Evolutionary conservation across 2,888 invertebrate genomes (phyloP).

Genomic region (Stenotaenia linearis): DNA sequence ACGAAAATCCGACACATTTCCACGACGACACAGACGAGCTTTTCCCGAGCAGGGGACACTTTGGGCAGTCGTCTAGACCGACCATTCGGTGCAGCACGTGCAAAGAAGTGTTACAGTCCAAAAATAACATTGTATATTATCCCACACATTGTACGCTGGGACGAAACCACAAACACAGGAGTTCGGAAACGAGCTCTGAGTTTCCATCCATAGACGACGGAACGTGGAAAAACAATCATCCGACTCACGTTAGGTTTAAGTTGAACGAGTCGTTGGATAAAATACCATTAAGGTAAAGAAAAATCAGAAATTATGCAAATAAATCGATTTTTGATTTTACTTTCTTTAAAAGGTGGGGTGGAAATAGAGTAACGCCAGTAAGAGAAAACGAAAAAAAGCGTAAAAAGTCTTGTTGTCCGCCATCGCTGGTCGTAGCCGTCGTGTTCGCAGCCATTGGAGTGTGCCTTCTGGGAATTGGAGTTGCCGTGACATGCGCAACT

Average conservation of each 20-base stretch:
- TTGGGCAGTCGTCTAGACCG: background rate
- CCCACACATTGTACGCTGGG: background rate
- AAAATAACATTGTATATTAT: background rate
- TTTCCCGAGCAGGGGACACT: background rate
- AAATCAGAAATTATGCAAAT: too few relatives aligned
- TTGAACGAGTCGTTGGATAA: background rate
- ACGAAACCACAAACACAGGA: background rate
- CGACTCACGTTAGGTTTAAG: background rate
- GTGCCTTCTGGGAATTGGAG: constrained; percentile 5
- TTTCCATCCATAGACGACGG: background rate
- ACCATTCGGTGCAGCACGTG: constrained; percentile 8
- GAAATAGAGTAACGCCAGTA: background rate
- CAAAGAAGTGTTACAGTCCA: background rate
- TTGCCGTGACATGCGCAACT: constrained; percentile 17
- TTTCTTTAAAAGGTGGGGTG: background rate
- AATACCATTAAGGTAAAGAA: constrained; percentile 6
- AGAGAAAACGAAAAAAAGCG: background rate
- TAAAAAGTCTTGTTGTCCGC: background rate
- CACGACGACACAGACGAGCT: background rate
- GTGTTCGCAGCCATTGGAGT: background rate
- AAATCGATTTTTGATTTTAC: background rate
- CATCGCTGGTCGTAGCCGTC: background rate
- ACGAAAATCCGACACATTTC: background rate
- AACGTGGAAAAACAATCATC: background rate
- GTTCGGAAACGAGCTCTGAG: background rate